Evolutionary conservation across 92 coral and sea anemone species (phyloP).

Genomic region (Micromussa lordhowensis): DNA sequence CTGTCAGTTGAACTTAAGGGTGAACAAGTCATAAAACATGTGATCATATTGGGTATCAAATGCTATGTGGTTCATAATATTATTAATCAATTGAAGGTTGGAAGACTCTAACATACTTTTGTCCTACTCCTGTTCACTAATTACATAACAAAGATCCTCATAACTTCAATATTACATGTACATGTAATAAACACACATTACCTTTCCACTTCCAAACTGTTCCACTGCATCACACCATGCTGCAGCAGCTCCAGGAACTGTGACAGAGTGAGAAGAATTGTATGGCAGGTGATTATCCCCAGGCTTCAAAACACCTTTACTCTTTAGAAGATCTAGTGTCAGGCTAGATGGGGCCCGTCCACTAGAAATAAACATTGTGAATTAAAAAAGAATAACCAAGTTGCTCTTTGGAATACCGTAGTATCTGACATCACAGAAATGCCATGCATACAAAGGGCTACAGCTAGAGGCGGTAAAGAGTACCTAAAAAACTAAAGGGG

Average conservation of each 20-base stretch:
- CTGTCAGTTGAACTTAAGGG: too few relatives aligned
- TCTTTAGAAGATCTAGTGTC: conserved; percentile 71
- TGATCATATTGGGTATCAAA: too few relatives aligned
- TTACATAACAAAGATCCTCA: background rate
- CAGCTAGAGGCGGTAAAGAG: background rate
- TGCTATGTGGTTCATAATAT: too few relatives aligned
- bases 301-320: conserved; percentile 55
- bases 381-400: background rate
- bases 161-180: background rate
- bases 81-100: too few relatives aligned
- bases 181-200: conserved; percentile 15
- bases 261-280: conserved; percentile 86
- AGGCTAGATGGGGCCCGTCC: conserved; percentile 89
- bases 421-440: background rate
- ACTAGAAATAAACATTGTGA: conserved; percentile 48
- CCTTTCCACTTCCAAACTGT: conserved; percentile 92
- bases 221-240: conserved; percentile 96
- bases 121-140: too few relatives aligned
- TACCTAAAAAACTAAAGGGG: too few relatives aligned
- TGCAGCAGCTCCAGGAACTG: conserved; percentile 99
- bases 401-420: background rate
- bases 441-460: background rate
- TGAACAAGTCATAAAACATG: too few relatives aligned
- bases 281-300: conserved; percentile 57
- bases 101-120: too few relatives aligned